These are phyloP conservation scores for Drosophila nebulosa DNA, from an alignment of 1,140 invertebrate genomes.

Conservation along the genomic window DNA sequence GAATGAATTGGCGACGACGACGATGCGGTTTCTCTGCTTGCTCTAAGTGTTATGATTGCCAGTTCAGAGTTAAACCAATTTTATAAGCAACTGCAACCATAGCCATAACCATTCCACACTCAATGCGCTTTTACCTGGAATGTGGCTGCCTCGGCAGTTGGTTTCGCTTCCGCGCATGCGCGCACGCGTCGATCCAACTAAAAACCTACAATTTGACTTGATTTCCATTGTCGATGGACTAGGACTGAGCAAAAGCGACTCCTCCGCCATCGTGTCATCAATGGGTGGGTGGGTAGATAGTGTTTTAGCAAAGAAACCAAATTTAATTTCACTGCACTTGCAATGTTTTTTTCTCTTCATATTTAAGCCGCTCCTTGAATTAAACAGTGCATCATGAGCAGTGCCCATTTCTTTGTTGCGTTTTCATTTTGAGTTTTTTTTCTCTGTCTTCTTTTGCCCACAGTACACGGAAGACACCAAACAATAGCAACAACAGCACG, in stretches of 20 bases:
- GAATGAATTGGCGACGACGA: constrained; percentile 19
- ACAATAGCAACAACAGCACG: constrained; percentile 24
- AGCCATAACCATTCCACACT: background rate
- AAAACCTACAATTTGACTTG: constrained; percentile 42
- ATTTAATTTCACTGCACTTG: background rate
- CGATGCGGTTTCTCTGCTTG: constrained; percentile 48
- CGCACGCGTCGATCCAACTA: constrained; percentile 44
- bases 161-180: constrained; percentile 61
- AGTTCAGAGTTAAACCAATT: constrained; percentile 55
- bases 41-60: constrained; percentile 54
- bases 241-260: constrained; percentile 5
- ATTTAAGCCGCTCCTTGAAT: background rate
- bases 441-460: constrained; percentile 5
- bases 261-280: constrained; percentile 3
- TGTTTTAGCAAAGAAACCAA: background rate
- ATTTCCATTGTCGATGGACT: constrained; percentile 24
- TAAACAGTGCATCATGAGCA: background rate
- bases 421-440: background rate
- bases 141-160: constrained; percentile 34
- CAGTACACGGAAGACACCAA: constrained; percentile 63
- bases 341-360: constrained; percentile 10
- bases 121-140: constrained; percentile 27
- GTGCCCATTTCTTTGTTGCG: background rate
- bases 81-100: constrained; percentile 54
- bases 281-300: constrained; percentile 12